phyloP scores from a whole-genome alignment of 1,140 invertebrate species.

The Ephestia elutella region DNA sequence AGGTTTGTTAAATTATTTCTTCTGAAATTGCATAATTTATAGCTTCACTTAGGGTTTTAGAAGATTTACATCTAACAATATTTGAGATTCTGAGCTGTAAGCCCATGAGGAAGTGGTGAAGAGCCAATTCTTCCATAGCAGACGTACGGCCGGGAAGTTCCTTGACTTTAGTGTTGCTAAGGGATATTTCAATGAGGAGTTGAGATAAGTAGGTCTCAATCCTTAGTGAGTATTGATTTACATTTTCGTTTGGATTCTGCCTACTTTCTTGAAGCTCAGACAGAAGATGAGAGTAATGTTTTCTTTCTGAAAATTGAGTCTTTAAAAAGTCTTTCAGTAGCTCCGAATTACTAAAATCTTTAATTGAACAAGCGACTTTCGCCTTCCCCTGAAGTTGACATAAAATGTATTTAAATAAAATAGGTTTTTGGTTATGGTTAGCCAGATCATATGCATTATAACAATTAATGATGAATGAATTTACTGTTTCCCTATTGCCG shows the following conservation, averaged over 20 bases:
- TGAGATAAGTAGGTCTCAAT: constrained; percentile 26
- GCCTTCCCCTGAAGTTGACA: constrained; percentile 10
- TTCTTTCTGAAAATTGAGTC: constrained; percentile 24
- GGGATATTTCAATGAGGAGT: constrained; percentile 23
- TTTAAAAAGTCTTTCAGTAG: constrained; percentile 25
- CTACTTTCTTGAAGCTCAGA: constrained; percentile 23
- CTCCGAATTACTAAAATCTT: constrained; percentile 16
- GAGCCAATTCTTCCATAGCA: constrained; percentile 26
- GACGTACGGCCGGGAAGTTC: constrained; percentile 24
- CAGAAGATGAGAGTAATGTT: constrained; percentile 23
- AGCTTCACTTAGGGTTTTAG: constrained; percentile 22
- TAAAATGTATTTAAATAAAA: constrained; percentile 13
- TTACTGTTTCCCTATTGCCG: constrained; percentile 9
- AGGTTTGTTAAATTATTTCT: constrained; percentile 21
- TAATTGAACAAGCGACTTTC: neutral
- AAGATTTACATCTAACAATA: constrained; percentile 20
- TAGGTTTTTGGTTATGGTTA: constrained; percentile 6
- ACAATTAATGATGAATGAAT: constrained; percentile 12
- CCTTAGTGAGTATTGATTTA: constrained; percentile 17
- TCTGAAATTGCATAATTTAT: constrained; percentile 26
- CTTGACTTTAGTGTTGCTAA: constrained; percentile 12
- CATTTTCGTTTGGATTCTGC: constrained; percentile 15
- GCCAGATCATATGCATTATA: constrained; percentile 10
- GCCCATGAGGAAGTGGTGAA: constrained; percentile 26
- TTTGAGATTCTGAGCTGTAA: constrained; percentile 23